Percentiles rank a stretch among this genome's conserved stretches.
Conservation (phyloP, 2,113 vertebrate genomes). For the Scomber scombrus region DNA sequence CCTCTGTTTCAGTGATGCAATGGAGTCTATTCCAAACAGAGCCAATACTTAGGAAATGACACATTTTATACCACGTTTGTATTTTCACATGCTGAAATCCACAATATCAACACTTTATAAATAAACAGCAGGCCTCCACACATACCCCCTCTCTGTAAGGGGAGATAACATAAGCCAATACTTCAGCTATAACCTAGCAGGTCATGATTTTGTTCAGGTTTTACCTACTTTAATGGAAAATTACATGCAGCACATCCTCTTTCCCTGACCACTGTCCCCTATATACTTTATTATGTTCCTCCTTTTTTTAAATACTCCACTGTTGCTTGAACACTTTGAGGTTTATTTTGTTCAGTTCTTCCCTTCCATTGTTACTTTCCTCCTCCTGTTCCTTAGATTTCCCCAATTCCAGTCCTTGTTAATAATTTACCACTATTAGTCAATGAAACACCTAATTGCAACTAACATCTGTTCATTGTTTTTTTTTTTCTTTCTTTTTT, state of each 20-base stretch:
- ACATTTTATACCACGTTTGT: neutral
- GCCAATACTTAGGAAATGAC: neutral
- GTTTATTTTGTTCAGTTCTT: neutral
- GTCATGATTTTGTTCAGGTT: no score
- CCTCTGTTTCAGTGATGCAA: neutral
- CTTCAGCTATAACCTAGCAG: no score
- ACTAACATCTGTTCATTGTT: slow-evolving; percentile 4
- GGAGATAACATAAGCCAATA: no score
- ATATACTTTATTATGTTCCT: neutral
- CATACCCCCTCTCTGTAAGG: no score
- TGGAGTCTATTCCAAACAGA: neutral
- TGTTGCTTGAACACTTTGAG: neutral
- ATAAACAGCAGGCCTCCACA: no score
- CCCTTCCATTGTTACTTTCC: neutral
- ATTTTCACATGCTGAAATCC: no score
- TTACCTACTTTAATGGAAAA: no score
- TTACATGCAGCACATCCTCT: no score
- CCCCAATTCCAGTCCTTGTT: slow-evolving; percentile 39
- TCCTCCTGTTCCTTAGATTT: neutral
- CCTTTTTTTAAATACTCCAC: no score
- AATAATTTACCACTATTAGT: slow-evolving; percentile 50
- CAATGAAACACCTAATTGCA: slow-evolving; percentile 62
- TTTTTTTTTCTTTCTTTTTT: no score
- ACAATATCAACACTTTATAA: no score
- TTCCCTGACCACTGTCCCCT: no score